These are phyloP conservation scores for Cheirogaleus major DNA, from an alignment of 2,797 vertebrate species.

Conservation along the genomic window DNA sequence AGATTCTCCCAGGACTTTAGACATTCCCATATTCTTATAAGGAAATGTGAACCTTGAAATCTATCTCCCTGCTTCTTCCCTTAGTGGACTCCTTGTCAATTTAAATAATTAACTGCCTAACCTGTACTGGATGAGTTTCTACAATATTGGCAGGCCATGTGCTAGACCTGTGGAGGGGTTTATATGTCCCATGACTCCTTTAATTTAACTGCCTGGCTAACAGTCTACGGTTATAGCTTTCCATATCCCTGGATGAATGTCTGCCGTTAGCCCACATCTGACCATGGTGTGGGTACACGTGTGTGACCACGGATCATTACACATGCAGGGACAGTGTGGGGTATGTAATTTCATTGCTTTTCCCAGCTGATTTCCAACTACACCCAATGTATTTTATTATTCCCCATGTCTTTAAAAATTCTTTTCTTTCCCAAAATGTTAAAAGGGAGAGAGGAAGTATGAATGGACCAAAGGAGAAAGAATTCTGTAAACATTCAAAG, in stretches of 20 bases:
- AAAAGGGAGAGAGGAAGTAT: constrained; percentile 12
- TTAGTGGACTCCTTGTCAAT: background rate
- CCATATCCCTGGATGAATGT: background rate
- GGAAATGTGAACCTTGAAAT: constrained; percentile 27
- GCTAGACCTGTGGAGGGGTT: constrained; percentile 13
- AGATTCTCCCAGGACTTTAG: constrained; percentile 9
- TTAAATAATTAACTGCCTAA: constrained; percentile 62
- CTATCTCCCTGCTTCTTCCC: constrained; percentile 7
- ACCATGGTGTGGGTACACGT: background rate
- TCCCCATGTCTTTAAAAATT: background rate
- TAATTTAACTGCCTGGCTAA: constrained; percentile 52
- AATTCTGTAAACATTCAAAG: constrained; percentile 35
- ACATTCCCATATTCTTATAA: background rate
- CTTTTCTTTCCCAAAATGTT: background rate
- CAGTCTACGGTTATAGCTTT: background rate
- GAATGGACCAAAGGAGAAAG: constrained; percentile 16
- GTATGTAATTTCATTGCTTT: constrained; percentile 38
- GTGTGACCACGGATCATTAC: background rate
- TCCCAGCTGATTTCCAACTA: constrained; percentile 27
- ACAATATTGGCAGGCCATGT: background rate
- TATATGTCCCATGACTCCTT: constrained; percentile 41
- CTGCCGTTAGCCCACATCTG: background rate
- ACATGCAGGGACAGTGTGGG: background rate
- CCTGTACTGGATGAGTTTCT: background rate
- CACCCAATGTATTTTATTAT: constrained; percentile 45